Conservation (phyloP, 2,888 invertebrate species). For the Aradus depressus region DNA sequence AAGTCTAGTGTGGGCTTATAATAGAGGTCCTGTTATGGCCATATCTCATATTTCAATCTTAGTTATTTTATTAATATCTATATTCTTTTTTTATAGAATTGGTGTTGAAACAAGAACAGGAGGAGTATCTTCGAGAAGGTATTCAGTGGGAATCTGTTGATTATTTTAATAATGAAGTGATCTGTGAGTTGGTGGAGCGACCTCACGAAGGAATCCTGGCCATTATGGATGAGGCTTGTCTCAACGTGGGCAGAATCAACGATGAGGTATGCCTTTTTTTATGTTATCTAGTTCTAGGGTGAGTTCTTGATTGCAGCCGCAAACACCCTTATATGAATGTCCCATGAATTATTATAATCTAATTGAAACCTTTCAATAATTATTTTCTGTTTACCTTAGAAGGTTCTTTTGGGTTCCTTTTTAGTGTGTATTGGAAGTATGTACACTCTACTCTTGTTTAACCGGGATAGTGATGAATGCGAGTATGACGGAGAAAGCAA, state of each 20-base stretch:
- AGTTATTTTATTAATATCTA: no score
- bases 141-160: constrained; percentile 91
- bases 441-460: no score
- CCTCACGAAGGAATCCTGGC: constrained; percentile 81
- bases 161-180: constrained; percentile 94
- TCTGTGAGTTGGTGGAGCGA: constrained; percentile 91
- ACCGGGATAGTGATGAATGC: no score
- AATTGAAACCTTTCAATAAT: neutral
- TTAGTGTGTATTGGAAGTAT: no score
- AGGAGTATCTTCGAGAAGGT: constrained; percentile 90
- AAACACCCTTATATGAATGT: no score
- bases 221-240: constrained; percentile 94
- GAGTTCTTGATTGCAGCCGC: neutral
- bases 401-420: neutral
- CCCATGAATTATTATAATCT: no score
- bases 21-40: no score
- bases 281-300: neutral
- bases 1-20: neutral
- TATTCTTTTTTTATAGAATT: constrained; percentile 59
- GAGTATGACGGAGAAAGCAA: no score
- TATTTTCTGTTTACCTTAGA: neutral
- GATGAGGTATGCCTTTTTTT: constrained; percentile 41
- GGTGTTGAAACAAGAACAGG: constrained; percentile 95
- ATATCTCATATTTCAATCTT: no score
- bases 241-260: constrained; percentile 85